Evolutionary conservation across 2,888 invertebrate species (phyloP), one percentile per base, ranked within the genome.

Genomic region (Lacanobia oleracea): DNA sequence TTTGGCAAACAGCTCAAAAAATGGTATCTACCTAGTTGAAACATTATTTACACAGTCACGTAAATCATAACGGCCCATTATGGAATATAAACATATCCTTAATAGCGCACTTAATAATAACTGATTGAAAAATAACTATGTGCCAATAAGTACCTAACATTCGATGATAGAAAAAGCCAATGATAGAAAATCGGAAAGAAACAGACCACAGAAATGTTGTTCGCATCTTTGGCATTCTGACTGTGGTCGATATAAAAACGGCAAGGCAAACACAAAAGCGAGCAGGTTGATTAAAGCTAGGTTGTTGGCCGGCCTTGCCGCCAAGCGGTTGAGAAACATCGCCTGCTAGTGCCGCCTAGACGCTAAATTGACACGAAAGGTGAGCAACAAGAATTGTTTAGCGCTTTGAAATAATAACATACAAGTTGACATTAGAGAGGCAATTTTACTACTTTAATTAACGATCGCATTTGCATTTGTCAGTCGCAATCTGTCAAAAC

Each of bases 271-370:
- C 48, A 67, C 56, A 71, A 72, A 75, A 77, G 66, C 69, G 21
- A 62, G 69, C 61, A 69, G 63, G 79, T 69, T 76, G 61, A 79
- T 76, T 75, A 65, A 67, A 50, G 59, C 67, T 65, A 67, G 84
- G 82, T 86, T 80, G 84, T 64, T 84, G 86, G 73, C 78, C 80
- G 84, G 71, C 82, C 86, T 85, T 78, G 83, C 53, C 59, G 64
- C 73, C 59, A 62, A 81, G 81, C 77, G 79, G 79, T 70, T 77
- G 69, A 75, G 72, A 75, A 80, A 82, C 66, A 48, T 67, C 65
- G 72, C 54, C 63, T 70, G 16, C 50, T 56, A 62, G 33, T 62
- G 62, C 59, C 53, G 64, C 66, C 70, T 67, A 72, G 74, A 73
- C 56, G 60, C 76, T 56, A 51, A 45, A 56, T 21, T 63, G 51